These are phyloP conservation scores for Seira ritae DNA, from an alignment of 2,888 invertebrate species.

Conservation along the genomic window DNA sequence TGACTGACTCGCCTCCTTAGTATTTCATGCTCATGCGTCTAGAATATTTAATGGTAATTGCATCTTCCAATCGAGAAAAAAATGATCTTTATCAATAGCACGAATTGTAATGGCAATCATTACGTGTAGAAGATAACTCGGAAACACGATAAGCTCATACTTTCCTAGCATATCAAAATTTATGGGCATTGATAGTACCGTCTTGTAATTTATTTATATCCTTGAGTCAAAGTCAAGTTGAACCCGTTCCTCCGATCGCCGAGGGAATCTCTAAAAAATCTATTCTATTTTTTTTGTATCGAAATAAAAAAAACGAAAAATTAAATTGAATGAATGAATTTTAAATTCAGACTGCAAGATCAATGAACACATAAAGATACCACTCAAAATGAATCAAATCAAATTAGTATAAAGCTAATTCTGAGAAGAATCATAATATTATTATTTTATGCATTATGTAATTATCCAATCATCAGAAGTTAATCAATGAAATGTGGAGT, in stretches of 20 bases:
- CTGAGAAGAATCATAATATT: no score
- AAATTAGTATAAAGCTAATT: no score
- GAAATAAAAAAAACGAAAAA: constrained; percentile 21
- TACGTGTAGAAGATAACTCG: constrained; percentile 20
- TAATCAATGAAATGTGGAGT: no score
- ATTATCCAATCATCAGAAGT: no score
- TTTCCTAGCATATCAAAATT: constrained; percentile 38
- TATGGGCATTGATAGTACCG: not conserved
- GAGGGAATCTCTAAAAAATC: not conserved
- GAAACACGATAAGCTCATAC: constrained; percentile 42
- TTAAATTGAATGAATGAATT: constrained; percentile 33
- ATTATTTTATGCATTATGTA: not conserved
- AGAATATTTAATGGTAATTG: not conserved
- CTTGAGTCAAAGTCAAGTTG: no score
- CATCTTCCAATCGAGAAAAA: not conserved
- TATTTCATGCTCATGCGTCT: constrained; percentile 3
- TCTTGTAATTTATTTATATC: no score
- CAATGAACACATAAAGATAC: no score
- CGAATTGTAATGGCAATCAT: constrained; percentile 17
- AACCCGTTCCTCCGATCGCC: not conserved
- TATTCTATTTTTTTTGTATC: not conserved
- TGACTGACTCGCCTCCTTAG: not conserved
- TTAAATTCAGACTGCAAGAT: no score
- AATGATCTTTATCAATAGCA: not conserved
- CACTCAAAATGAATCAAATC: no score